A percentile compares a stretch with the other conserved stretches of the same genome.
These are phyloP conservation scores for Gari tellinella DNA, from an alignment of 2,888 invertebrate species.

Conservation along the genomic window DNA sequence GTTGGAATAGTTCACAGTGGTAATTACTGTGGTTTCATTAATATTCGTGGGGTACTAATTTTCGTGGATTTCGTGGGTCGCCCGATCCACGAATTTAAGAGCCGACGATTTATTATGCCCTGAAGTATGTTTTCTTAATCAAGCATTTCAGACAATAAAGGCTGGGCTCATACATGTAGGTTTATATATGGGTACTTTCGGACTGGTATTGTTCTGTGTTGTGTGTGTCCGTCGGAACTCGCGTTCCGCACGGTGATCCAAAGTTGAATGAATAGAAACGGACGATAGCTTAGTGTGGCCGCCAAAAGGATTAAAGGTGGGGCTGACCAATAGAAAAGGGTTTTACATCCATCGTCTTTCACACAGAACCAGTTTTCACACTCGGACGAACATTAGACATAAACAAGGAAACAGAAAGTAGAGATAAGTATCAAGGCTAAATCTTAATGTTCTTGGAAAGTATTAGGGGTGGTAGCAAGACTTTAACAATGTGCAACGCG, in stretches of 20 bases:
- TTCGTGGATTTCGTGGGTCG: slow-evolving; percentile 20
- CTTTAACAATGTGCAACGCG: slow-evolving; percentile 13
- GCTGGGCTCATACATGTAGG: slow-evolving; percentile 20
- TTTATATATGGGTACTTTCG: slow-evolving; percentile 20
- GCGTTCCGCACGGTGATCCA: slow-evolving; percentile 20
- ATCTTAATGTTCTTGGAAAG: slow-evolving; percentile 13
- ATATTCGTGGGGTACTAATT: slow-evolving; percentile 20
- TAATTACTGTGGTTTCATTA: slow-evolving; percentile 20
- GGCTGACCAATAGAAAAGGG: slow-evolving; percentile 20
- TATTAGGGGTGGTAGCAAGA: slow-evolving; percentile 13
- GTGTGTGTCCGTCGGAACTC: slow-evolving; percentile 20
- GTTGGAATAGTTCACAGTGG: slow-evolving; percentile 20
- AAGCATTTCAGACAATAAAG: slow-evolving; percentile 20
- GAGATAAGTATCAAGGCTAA: slow-evolving; percentile 13
- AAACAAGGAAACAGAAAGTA: too few species aligned
- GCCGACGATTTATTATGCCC: slow-evolving; percentile 20
- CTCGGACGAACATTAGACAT: slow-evolving; percentile 9
- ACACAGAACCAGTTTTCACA: slow-evolving; percentile 20
- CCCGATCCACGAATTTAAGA: slow-evolving; percentile 20
- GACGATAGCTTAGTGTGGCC: slow-evolving; percentile 20
- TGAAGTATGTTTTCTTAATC: slow-evolving; percentile 20
- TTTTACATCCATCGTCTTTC: slow-evolving; percentile 20
- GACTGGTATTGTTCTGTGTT: slow-evolving; percentile 20
- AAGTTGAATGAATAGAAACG: slow-evolving; percentile 20
- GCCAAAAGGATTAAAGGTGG: slow-evolving; percentile 20